phyloP scores from a whole-genome alignment of 2,797 vertebrate genomes.

The Peromyscus attwateri region DNA sequence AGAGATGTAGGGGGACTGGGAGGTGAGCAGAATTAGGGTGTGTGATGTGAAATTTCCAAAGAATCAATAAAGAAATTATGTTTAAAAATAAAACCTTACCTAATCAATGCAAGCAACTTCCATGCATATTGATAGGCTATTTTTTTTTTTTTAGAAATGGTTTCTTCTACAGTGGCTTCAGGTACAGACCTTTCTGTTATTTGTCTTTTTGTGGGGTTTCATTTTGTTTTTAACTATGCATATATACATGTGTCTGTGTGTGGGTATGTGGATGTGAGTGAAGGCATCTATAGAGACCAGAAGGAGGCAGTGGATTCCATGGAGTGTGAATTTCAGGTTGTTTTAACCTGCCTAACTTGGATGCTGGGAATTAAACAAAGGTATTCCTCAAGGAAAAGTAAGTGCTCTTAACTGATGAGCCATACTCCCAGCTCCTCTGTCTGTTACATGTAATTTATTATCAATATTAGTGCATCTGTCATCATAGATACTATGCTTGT shows the following conservation, averaged over 20 bases:
- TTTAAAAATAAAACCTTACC: neutral
- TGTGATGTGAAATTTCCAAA: neutral
- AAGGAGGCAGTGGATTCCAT: neutral
- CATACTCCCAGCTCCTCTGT: neutral
- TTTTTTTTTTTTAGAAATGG: neutral
- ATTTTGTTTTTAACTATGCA: neutral
- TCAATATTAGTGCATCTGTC: neutral
- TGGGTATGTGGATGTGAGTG: neutral
- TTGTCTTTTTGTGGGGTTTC: neutral
- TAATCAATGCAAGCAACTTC: neutral
- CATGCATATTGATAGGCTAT: neutral
- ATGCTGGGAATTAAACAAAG: neutral
- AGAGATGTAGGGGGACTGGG: neutral
- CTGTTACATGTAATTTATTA: neutral
- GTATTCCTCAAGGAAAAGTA: neutral
- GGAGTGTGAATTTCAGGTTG: neutral
- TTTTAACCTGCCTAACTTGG: neutral
- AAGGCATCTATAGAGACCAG: neutral
- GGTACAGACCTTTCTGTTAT: neutral
- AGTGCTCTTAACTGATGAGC: neutral
- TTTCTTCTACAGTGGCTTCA: neutral
- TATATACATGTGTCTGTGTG: neutral
- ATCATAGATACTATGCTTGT: neutral
- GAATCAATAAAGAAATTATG: neutral
- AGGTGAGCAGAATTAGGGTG: neutral